Evolutionary conservation across 2,888 invertebrate genomes (phyloP), one percentile per base, ranked within the genome.

Genomic region (Acrobasis consociella): DNA sequence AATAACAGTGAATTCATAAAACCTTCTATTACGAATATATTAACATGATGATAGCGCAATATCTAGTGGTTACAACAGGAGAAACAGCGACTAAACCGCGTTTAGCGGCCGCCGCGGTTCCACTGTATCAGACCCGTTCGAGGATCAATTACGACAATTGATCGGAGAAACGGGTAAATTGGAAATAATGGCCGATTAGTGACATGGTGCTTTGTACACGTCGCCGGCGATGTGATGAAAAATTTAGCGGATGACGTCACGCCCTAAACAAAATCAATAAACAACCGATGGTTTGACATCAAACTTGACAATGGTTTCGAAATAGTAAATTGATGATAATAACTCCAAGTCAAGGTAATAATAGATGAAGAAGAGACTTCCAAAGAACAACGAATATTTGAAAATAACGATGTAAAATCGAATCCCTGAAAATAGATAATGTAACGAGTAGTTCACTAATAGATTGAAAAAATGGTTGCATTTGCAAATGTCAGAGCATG

Each of bases 201-300:
- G 74, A 72, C 79, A 76, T 70, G 68, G 69, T 65, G 70, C 77
- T 77, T 81, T 80, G 53, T 61, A 38, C 42, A 52, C 82, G 82
- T 81, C 11, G 46, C 71, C 75, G 70, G 67, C 63, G 69, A 66
- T 64, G 69, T 76, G 71, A 83, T 88, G 80, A 85, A 87, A 86
- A 78, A 83, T 88, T 78, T 78, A 86, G 66, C 61, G 49, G 37
- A 61, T 84, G 86, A 89, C 87, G 88, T 85, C 86, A 83, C 67
- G 66, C 68, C 70, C 69, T 62, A 63, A 71, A 71, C 69, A 67
- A 69, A 72, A 83, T 86, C 86, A 82, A 89, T 88, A 74, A 72
- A 71, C 71, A 67, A 69, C 11, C 42, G 70, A 69, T 58, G 22
- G 68, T 65, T 67, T 63, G 60, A 60, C 63, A 63, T 70, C 77